Base-by-base conservation (phyloP, 2,888 invertebrate species). In the Chrysolina oricalcia region DNA sequence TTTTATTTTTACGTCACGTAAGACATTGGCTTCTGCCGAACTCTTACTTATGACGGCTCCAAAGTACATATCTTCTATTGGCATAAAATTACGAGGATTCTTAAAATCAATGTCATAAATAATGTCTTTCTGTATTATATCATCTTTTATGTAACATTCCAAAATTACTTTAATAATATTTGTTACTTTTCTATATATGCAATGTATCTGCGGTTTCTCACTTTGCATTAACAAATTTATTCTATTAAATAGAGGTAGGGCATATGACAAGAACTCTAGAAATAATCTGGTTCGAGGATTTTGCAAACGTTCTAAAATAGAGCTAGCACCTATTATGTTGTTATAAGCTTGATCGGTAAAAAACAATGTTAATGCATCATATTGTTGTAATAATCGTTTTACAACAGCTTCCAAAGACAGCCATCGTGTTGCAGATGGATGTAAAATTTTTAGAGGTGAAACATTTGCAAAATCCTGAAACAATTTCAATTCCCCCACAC, bases 401-500 rank as follows among this genome's bases (percentile, higher is more conserved):
- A 70, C 50, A 15, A 62, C 70, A 35, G 23, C 27, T 15, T 62
- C 21, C n/a, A 50, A 19, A 15, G 70, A 62, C 15, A 70, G 23
- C 70, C 62, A 71, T 1, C 65, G 64, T 40, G 64, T 71, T 53
- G 64, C 50, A n/a, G 43, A 64, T 4, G 53, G 43, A 43, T 71
- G 71, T 59, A 80, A 72, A 13, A 80, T 72, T 78, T 80, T 78
- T 72, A 76, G 76, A 21, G 75, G 56, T 74, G 78, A 77, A 46
- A 78, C 59, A 43, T 71, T 46, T 46, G 68, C 65, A 75, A 82
- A 74, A 21, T 64, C 27, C 69, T 79, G 80, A 74, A 82, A 80
- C 40, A 68, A 27, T 70, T 35, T 11, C 21, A 78, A 77, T 67
- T 80, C 70, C 21, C 68, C 27, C 9, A 41, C 70, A 74, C 82